Percentiles rank a stretch among this genome's conserved stretches.
phyloP scores from a whole-genome alignment of 2,797 vertebrate species.

The Selene dorsalis region DNA sequence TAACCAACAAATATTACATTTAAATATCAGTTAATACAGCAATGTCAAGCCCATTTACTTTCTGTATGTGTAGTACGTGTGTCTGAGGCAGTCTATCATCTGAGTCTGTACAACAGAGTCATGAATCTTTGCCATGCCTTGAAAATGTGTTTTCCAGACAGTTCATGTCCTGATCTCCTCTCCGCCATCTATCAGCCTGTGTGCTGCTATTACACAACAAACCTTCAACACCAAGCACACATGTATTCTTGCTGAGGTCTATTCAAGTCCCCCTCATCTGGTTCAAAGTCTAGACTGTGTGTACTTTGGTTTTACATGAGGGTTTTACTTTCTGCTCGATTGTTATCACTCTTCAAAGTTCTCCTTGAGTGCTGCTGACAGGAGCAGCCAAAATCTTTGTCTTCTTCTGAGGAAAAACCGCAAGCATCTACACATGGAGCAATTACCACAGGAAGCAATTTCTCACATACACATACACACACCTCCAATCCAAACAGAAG shows the following conservation, averaged over 20 bases:
- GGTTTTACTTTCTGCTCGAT: constrained; percentile 66
- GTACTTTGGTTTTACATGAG: constrained; percentile 63
- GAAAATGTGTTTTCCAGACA: background rate
- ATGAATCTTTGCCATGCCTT: no score
- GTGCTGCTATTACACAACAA: constrained; percentile 24
- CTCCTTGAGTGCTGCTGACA: constrained; percentile 40
- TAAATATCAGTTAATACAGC: background rate
- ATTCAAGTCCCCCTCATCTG: constrained; percentile 48
- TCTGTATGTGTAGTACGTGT: background rate
- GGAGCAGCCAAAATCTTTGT: constrained; percentile 32
- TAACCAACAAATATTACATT: background rate
- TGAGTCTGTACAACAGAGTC: no score
- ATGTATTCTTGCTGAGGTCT: constrained; percentile 42
- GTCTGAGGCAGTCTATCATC: background rate
- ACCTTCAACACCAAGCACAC: constrained; percentile 23
- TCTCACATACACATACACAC: background rate
- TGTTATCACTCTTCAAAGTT: constrained; percentile 59
- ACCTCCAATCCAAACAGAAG: constrained; percentile 7
- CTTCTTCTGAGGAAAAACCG: constrained; percentile 48
- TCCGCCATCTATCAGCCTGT: background rate
- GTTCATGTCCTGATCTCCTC: background rate
- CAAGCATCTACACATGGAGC: constrained; percentile 23
- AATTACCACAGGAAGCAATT: constrained; percentile 34
- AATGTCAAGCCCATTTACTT: background rate
- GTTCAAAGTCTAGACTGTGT: constrained; percentile 65